Evolutionary conservation across 2,888 invertebrate genomes (phyloP).

Genomic region (Poecilus cupreus): DNA sequence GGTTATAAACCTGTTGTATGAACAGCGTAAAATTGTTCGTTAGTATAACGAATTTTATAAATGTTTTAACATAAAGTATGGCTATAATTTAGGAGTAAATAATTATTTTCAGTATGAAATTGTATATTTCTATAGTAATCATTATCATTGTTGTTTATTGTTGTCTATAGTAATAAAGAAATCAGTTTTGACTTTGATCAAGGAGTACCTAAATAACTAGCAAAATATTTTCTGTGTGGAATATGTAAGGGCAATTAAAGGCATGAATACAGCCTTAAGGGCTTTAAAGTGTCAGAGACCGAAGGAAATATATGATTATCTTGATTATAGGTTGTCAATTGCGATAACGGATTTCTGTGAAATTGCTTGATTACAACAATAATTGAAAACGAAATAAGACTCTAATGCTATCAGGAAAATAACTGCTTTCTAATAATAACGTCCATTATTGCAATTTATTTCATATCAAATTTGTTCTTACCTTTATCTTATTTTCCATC

Average conservation of each 20-base stretch:
- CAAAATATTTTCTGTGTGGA: neutral
- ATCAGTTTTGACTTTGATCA: too few relatives aligned
- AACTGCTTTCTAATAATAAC: neutral
- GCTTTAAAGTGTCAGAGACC: slow-evolving; percentile 32
- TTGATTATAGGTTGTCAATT: slow-evolving; percentile 23
- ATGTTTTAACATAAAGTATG: too few relatives aligned
- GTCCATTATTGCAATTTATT: slow-evolving; percentile 13
- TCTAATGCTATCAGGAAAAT: neutral
- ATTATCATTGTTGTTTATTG: too few relatives aligned
- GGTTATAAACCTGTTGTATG: too few relatives aligned
- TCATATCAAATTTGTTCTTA: neutral
- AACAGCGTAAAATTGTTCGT: too few relatives aligned
- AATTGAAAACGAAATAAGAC: slow-evolving; percentile 30
- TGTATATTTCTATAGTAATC: too few relatives aligned
- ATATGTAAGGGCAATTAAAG: slow-evolving; percentile 13
- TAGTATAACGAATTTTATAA: too few relatives aligned
- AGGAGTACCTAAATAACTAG: too few relatives aligned
- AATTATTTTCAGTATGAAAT: too few relatives aligned
- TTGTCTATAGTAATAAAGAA: too few relatives aligned
- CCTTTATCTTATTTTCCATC: neutral
- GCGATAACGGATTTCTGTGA: neutral
- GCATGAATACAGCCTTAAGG: neutral
- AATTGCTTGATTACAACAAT: slow-evolving; percentile 14
- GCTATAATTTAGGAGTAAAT: too few relatives aligned
- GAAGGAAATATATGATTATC: slow-evolving; percentile 36